A percentile compares a stretch with the other conserved stretches of the same genome.
phyloP scores from a whole-genome alignment of 2,113 vertebrate species.

The Tenebrosternarchus preto region DNA sequence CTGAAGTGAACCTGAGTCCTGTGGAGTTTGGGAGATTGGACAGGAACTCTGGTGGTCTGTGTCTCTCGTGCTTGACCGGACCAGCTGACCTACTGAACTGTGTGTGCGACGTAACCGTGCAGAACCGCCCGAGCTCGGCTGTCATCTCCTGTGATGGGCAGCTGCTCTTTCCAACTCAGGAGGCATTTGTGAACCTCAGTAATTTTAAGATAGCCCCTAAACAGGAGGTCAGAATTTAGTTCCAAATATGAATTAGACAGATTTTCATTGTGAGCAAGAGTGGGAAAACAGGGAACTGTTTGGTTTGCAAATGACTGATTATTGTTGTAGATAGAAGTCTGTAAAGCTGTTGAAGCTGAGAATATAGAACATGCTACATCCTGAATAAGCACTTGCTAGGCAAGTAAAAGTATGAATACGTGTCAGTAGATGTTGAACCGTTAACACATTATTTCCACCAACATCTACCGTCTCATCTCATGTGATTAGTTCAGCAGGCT shows the following conservation, averaged over 20 bases:
- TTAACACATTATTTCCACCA: not conserved
- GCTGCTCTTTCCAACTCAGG: too few relatives aligned
- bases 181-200: too few relatives aligned
- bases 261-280: not conserved
- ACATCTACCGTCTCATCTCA: conserved; percentile 23
- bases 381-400: not conserved
- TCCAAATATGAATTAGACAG: not conserved
- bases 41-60: not conserved
- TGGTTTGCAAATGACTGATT: not conserved
- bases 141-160: too few relatives aligned
- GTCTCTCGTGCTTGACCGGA: conserved; percentile 15
- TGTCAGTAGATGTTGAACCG: not conserved
- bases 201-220: not conserved
- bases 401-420: not conserved
- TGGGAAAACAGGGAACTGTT: not conserved
- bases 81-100: not conserved
- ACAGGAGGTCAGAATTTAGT: not conserved
- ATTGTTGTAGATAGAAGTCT: too few relatives aligned
- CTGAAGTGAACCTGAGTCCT: too few relatives aligned
- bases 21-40: too few relatives aligned
- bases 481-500: conserved; percentile 36
- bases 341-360: too few relatives aligned
- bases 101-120: not conserved
- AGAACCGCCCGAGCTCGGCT: too few relatives aligned
- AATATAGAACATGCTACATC: not conserved